phyloP scores from a whole-genome alignment of 1,140 invertebrate species.

The Papilio xuthus region DNA sequence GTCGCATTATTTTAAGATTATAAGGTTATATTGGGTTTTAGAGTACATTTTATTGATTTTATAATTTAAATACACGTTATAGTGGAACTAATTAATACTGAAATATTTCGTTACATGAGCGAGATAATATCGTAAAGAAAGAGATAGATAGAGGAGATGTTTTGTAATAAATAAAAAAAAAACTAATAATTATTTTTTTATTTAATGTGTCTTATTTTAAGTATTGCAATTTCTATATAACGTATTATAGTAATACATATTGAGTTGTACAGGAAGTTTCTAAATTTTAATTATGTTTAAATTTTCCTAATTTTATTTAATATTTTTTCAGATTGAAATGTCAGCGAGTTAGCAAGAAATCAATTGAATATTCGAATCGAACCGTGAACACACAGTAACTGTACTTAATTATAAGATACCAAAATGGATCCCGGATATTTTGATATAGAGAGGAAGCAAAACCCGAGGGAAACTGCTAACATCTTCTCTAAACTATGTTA shows the following conservation, averaged over 20 bases:
- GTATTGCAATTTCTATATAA: too few relatives aligned
- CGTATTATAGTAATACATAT: too few relatives aligned
- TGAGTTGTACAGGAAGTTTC: too few relatives aligned
- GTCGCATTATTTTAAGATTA: not conserved
- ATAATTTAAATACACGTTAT: not conserved
- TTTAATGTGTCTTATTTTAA: too few relatives aligned
- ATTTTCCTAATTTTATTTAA: not conserved
- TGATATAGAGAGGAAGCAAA: conserved; percentile 57
- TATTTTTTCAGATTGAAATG: conserved; percentile 34
- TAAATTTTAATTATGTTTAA: too few relatives aligned
- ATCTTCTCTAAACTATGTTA: conserved; percentile 52
- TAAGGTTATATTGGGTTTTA: not conserved
- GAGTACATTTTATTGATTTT: not conserved
- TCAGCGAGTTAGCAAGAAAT: conserved; percentile 12
- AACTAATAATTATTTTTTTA: too few relatives aligned
- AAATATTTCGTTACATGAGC: not conserved
- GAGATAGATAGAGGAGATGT: not conserved
- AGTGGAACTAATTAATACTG: not conserved
- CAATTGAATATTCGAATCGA: not conserved
- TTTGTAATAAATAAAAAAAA: too few relatives aligned
- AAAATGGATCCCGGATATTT: conserved; percentile 63
- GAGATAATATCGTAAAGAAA: not conserved
- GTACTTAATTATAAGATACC: conserved; percentile 16
- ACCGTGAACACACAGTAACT: not conserved
- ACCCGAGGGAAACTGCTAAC: conserved; percentile 59